phyloP scores from a whole-genome alignment of 2,113 vertebrate genomes.

The Lasiurus borealis region DNA sequence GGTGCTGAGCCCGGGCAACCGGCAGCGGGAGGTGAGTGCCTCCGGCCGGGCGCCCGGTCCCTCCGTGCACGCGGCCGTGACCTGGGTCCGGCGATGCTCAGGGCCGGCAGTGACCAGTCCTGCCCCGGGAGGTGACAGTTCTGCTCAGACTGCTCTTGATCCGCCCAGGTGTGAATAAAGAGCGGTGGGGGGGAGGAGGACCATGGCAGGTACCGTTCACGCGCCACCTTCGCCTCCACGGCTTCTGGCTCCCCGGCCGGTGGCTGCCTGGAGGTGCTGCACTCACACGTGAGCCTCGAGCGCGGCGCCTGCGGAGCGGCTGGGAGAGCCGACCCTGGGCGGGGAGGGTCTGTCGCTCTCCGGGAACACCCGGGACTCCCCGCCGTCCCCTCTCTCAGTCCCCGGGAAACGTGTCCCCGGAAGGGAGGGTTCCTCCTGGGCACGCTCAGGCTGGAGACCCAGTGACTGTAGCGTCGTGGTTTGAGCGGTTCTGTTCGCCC shows the following conservation, averaged over 20 bases:
- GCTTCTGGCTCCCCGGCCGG: not conserved
- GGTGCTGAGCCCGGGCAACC: conserved; percentile 87
- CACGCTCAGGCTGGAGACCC: not conserved
- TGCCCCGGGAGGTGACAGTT: not conserved
- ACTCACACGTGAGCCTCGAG: too few relatives aligned
- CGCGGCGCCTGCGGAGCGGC: not conserved
- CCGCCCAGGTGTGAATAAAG: not conserved
- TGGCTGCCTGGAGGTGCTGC: too few relatives aligned
- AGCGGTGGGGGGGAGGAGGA: not conserved
- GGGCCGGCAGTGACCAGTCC: not conserved
- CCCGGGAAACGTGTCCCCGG: conserved; percentile 15
- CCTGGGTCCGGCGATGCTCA: not conserved
- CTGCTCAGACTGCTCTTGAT: conserved; percentile 37
- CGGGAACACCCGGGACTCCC: not conserved
- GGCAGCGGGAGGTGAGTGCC: conserved; percentile 89
- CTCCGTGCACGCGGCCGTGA: too few relatives aligned
- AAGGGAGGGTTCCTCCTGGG: not conserved
- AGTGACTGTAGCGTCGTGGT: accelerated
- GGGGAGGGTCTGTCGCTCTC: not conserved
- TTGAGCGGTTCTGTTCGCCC: not conserved
- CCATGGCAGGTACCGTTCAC: conserved; percentile 4
- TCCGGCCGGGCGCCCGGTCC: too few relatives aligned
- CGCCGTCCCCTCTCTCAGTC: not conserved
- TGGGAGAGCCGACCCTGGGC: not conserved
- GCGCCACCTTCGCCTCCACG: not conserved